Conservation (phyloP, 2,888 invertebrate genomes). For the Adela reaumurella region DNA sequence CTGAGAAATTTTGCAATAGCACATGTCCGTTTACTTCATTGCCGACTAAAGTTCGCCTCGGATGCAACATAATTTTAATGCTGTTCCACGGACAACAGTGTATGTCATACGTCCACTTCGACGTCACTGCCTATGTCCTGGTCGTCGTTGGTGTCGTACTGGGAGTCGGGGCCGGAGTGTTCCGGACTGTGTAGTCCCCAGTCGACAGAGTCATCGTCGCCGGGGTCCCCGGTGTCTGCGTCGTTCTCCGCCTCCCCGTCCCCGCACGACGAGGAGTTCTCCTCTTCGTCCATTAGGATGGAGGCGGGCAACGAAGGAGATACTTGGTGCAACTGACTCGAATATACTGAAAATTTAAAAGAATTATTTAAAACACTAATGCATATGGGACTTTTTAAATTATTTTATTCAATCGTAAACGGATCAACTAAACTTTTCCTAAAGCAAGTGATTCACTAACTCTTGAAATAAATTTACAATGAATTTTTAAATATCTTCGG, state of each 20-base stretch:
- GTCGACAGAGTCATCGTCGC: slow-evolving; percentile 23
- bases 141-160: slow-evolving; percentile 23
- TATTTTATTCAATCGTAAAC: too few species aligned
- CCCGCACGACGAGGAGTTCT: slow-evolving; percentile 7
- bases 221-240: slow-evolving; percentile 15
- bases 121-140: slow-evolving; percentile 37
- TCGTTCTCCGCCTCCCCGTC: slow-evolving; percentile 7
- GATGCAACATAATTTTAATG: background rate
- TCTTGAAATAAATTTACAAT: too few species aligned
- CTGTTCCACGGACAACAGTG: slow-evolving; percentile 8
- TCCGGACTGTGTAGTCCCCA: slow-evolving; percentile 21
- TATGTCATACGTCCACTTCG: slow-evolving; percentile 48
- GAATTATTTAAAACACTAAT: too few species aligned
- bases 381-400: too few species aligned
- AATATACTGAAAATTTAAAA: slow-evolving; percentile 32
- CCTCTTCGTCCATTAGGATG: slow-evolving; percentile 51
- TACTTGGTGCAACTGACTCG: slow-evolving; percentile 45
- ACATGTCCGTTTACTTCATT: too few species aligned
- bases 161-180: slow-evolving; percentile 22
- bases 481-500: too few species aligned
- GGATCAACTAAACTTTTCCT: too few species aligned
- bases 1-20: background rate
- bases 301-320: slow-evolving; percentile 48
- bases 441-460: too few species aligned
- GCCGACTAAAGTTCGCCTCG: background rate